These are phyloP conservation scores for Branchinecta lynchi DNA, from an alignment of 1,140 invertebrate species.

Conservation along the genomic window DNA sequence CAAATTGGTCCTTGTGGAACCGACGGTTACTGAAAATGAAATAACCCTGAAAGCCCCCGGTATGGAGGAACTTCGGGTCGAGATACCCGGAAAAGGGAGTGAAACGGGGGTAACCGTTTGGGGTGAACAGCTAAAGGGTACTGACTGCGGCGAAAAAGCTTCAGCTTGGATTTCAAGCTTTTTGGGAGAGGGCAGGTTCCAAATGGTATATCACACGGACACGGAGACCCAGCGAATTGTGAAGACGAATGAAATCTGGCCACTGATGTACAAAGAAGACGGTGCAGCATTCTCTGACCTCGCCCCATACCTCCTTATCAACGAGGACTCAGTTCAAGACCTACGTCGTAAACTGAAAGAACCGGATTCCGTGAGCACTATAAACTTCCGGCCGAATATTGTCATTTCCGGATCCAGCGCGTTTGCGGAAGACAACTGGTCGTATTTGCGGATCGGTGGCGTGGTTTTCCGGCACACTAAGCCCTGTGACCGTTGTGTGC, in stretches of 20 bases:
- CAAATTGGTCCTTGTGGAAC: slow-evolving; percentile 16
- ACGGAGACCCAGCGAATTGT: background rate
- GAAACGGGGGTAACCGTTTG: slow-evolving; percentile 16
- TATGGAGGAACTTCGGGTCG: slow-evolving; percentile 3
- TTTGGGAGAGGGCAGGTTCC: background rate
- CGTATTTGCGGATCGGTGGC: slow-evolving; percentile 48
- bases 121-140: slow-evolving; percentile 14
- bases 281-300: slow-evolving; percentile 42
- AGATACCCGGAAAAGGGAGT: background rate
- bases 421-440: slow-evolving; percentile 51
- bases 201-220: slow-evolving; percentile 3
- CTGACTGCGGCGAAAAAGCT: slow-evolving; percentile 15
- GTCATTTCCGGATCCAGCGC: slow-evolving; percentile 42
- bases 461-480: slow-evolving; percentile 43
- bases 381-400: slow-evolving; percentile 50
- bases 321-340: slow-evolving; percentile 44
- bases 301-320: slow-evolving; percentile 43
- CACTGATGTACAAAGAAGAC: slow-evolving; percentile 13
- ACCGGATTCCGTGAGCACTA: slow-evolving; percentile 34
- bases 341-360: slow-evolving; percentile 39
- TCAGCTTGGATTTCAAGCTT: slow-evolving; percentile 14
- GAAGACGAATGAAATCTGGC: slow-evolving; percentile 4
- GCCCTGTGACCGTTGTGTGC: slow-evolving; percentile 34
- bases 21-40: slow-evolving; percentile 15
- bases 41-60: slow-evolving; percentile 16